A percentile compares a stretch with the other conserved stretches of the same genome.
phyloP scores from a whole-genome alignment of 2,888 invertebrate species.

The Polydrusus tereticollis region DNA sequence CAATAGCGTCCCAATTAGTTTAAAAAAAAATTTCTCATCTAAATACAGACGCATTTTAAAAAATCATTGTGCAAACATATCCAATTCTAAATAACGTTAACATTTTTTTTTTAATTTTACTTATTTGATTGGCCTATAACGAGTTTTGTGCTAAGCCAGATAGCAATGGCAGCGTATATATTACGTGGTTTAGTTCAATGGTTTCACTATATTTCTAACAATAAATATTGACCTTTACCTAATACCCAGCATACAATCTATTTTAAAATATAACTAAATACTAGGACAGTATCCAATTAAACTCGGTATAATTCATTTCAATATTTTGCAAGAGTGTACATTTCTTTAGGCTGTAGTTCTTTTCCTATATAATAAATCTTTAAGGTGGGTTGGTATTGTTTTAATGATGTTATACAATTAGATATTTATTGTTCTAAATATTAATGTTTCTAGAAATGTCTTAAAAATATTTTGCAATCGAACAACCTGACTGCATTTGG shows the following conservation, averaged over 20 bases:
- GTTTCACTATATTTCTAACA: neutral
- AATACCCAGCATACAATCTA: neutral
- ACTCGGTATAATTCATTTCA: neutral
- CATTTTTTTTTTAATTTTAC: too few relatives aligned
- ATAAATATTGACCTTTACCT: neutral
- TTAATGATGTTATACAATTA: neutral
- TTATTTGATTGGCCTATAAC: too few relatives aligned
- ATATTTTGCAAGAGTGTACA: slow-evolving; percentile 8
- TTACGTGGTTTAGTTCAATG: neutral
- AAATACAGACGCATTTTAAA: too few relatives aligned
- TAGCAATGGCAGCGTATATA: neutral
- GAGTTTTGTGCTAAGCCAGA: neutral
- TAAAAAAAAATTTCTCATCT: too few relatives aligned
- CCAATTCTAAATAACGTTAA: too few relatives aligned
- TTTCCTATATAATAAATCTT: neutral
- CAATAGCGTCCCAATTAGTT: too few relatives aligned
- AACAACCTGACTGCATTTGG: too few relatives aligned
- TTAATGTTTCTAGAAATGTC: neutral
- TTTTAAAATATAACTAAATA: neutral
- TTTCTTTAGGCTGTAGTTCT: slow-evolving; percentile 1
- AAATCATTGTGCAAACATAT: too few relatives aligned
- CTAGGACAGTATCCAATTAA: neutral
- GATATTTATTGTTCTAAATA: neutral
- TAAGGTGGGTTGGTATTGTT: neutral
- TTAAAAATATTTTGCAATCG: too few relatives aligned